These are phyloP conservation scores for Hydrolagus colliei DNA, from an alignment of 2,797 vertebrate species.

Conservation along the genomic window DNA sequence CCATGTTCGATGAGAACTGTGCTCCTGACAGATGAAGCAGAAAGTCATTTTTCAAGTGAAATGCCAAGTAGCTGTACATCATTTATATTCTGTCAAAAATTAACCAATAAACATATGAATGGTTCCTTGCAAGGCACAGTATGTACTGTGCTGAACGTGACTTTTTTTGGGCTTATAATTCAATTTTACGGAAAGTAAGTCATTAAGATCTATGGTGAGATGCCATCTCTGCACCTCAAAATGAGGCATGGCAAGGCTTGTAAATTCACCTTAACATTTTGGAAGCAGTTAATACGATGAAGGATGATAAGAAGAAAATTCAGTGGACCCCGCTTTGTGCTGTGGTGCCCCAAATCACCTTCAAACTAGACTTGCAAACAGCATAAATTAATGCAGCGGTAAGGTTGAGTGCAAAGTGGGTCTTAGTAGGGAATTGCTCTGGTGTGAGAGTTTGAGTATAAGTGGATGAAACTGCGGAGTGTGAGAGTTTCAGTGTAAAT, in stretches of 20 bases:
- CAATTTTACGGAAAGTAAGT: neutral
- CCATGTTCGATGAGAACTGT: conserved; percentile 85
- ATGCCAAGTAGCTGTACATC: conserved; percentile 96
- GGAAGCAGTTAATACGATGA: neutral
- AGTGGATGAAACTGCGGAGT: neutral
- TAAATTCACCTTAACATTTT: too few species aligned
- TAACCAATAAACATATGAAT: conserved; percentile 77
- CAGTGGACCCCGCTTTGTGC: too few species aligned
- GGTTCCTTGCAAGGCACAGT: conserved; percentile 48
- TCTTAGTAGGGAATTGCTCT: neutral
- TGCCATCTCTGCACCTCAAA: neutral
- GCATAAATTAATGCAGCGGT: neutral
- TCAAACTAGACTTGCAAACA: neutral
- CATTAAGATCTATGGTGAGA: neutral
- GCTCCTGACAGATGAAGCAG: conserved; percentile 87
- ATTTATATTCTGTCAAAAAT: conserved; percentile 87
- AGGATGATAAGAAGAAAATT: neutral
- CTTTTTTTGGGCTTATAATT: neutral
- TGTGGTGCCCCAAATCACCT: too few species aligned
- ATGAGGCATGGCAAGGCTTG: neutral
- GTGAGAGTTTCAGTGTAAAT: neutral
- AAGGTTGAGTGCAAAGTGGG: neutral
- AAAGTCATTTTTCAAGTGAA: conserved; percentile 98
- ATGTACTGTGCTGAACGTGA: conserved; percentile 14
- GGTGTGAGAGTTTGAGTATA: neutral